Evolutionary conservation across 2,113 vertebrate species (phyloP).

Genomic region (Barbus barbus): DNA sequence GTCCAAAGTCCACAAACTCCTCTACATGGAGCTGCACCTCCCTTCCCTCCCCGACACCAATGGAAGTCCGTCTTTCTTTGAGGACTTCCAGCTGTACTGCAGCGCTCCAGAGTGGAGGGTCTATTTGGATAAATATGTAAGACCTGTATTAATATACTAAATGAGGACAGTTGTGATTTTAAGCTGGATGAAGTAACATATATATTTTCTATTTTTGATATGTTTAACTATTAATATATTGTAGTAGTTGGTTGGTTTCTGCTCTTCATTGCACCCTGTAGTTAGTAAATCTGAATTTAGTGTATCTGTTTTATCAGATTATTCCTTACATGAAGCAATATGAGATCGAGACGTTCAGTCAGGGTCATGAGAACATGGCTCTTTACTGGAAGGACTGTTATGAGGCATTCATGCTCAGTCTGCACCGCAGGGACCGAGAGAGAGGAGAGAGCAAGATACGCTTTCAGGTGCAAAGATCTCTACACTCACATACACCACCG

Average conservation of each 20-base stretch:
- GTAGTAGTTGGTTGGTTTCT: not conserved
- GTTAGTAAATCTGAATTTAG: not conserved
- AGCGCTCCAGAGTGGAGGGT: slow-evolving; percentile 90
- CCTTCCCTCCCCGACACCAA: slow-evolving; percentile 90
- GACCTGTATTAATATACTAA: slow-evolving; percentile 50
- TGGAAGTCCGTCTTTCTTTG: slow-evolving; percentile 93
- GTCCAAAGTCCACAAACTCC: slow-evolving; percentile 90
- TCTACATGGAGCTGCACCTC: slow-evolving; percentile 95
- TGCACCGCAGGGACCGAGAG: slow-evolving; percentile 89
- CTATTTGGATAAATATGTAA: slow-evolving; percentile 97
- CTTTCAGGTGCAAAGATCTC: slow-evolving; percentile 96
- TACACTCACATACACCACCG: too few species aligned
- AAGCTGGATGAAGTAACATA: too few species aligned
- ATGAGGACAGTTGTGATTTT: not conserved
- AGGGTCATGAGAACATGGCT: slow-evolving; percentile 87
- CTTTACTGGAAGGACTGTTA: slow-evolving; percentile 95
- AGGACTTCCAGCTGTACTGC: slow-evolving; percentile 96
- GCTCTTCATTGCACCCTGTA: not conserved
- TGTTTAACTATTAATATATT: too few species aligned
- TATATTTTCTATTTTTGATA: not conserved
- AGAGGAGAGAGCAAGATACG: slow-evolving; percentile 96
- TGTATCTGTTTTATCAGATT: slow-evolving; percentile 75
- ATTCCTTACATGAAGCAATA: slow-evolving; percentile 98
- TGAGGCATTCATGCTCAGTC: slow-evolving; percentile 91
- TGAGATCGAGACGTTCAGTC: slow-evolving; percentile 89